Evolutionary conservation across 2,113 vertebrate species (phyloP), one percentile per base, ranked within the genome.

Genomic region (Callithrix jacchus): DNA sequence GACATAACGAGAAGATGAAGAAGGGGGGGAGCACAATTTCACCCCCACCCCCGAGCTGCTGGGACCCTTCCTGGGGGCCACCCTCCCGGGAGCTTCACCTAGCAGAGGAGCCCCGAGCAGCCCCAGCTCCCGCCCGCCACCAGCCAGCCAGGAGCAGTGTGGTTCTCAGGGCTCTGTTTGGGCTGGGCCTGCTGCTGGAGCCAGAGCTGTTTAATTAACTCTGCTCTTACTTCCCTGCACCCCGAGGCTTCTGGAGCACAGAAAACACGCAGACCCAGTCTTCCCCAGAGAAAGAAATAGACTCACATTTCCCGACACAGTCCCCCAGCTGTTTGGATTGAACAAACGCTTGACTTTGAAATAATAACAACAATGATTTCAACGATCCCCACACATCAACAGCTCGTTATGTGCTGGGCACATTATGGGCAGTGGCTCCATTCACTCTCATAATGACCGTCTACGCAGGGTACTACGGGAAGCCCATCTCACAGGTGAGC

Each of bases 191-290:
- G 47, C 74, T 56, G 20, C 30, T 6, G 76, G 20, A 56, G 80
- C 52, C 81, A 12, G 0, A 27, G 68, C 61, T 77, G 95, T 94
- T 92, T 97, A 96, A 97, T 97, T 96, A 97, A 96, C 91, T 87
- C 79, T n/a, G 25, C 52, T 83, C 79, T 27, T 13, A 77, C 27
- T 95, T 93, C 70, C 54, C 73, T 79, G 58, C 35, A 21, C 92
- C 97, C 92, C 0, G 71, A 96, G 97, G 96, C 96, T 92, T 64
- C 85, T 2, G n/a, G 40, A 81, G 93, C 92, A 54, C 95, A 21
- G 20, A 0, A 70, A 90, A 68, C 74, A 94, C 1, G 68, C 87
- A 68, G 92, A 87, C 76, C 66, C 58, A 56, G 85, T 58, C 87
- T 93, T 95, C 97, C 82, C 92, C 71, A 68, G 95, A 96, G 97